phyloP scores from a whole-genome alignment of 2,888 invertebrate species.

The Euspilapteryx auroguttella region DNA sequence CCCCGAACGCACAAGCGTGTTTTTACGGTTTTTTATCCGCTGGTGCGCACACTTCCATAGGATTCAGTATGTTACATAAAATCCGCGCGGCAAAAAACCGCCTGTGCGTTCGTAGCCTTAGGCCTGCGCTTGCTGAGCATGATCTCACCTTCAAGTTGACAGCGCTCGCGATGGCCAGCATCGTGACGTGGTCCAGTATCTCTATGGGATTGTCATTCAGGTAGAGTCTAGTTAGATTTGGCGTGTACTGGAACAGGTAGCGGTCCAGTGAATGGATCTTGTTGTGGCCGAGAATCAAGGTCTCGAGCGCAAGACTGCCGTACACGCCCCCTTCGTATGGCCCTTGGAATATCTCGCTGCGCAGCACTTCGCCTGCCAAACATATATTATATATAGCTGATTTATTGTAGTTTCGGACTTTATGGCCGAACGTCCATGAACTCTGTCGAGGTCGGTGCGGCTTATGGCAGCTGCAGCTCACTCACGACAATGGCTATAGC shows the following conservation, averaged over 20 bases:
- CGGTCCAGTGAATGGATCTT: constrained; percentile 63
- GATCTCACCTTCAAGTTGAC: constrained; percentile 54
- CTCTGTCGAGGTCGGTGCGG: too few relatives aligned
- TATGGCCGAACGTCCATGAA: too few relatives aligned
- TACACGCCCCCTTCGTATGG: constrained; percentile 59
- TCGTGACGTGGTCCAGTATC: constrained; percentile 62
- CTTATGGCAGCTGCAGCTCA: too few relatives aligned
- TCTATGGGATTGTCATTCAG: constrained; percentile 65
- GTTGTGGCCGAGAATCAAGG: constrained; percentile 66
- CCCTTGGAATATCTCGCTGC: constrained; percentile 68
- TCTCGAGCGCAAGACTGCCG: constrained; percentile 60
- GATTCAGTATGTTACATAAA: too few relatives aligned
- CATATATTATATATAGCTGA: neutral
- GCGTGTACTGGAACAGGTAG: constrained; percentile 66
- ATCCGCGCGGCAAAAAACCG: too few relatives aligned
- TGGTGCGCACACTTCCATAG: too few relatives aligned
- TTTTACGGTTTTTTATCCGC: too few relatives aligned
- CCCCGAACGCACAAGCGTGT: too few relatives aligned
- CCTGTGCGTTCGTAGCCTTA: too few relatives aligned
- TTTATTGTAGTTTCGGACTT: too few relatives aligned
- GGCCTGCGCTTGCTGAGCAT: too few relatives aligned
- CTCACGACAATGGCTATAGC: too few relatives aligned
- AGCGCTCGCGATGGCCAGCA: constrained; percentile 57
- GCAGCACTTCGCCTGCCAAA: constrained; percentile 60
- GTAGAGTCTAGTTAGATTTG: constrained; percentile 60